Evolutionary conservation across 2,113 vertebrate genomes (phyloP).

Genomic region (Amphilophus citrinellus): DNA sequence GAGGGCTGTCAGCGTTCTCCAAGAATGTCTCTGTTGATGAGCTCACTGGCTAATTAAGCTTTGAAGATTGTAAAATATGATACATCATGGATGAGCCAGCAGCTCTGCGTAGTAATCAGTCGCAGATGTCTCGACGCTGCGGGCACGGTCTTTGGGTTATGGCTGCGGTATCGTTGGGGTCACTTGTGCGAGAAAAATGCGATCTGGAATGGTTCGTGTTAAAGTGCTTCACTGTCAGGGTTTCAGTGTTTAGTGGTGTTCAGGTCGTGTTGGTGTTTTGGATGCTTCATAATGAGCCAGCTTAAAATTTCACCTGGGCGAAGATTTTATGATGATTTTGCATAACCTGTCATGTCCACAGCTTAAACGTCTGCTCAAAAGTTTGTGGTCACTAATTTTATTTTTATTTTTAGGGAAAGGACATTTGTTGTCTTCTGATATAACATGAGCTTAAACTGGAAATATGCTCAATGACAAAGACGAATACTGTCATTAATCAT

Average conservation of each 20-base stretch:
- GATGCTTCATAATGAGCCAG: background rate
- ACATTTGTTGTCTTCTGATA: no score
- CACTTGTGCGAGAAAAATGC: background rate
- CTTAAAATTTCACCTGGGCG: slow-evolving; percentile 13
- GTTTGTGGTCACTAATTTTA: background rate
- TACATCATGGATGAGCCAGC: slow-evolving; percentile 21
- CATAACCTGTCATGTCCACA: slow-evolving; percentile 8
- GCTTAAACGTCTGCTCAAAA: background rate
- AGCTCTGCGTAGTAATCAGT: background rate
- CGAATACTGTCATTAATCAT: no score
- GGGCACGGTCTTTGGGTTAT: background rate
- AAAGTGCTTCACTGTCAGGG: slow-evolving; percentile 10
- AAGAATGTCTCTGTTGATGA: slow-evolving; percentile 40
- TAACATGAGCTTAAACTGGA: no score
- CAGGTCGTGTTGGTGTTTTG: slow-evolving; percentile 34
- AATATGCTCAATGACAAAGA: no score
- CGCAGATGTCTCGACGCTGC: background rate
- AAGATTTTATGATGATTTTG: slow-evolving; percentile 22
- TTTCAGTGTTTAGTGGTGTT: slow-evolving; percentile 14
- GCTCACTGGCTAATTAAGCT: background rate
- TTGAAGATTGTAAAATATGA: slow-evolving; percentile 17
- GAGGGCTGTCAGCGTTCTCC: slow-evolving; percentile 39
- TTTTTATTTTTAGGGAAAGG: background rate
- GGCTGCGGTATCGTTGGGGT: background rate
- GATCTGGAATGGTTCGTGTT: background rate